phyloP scores from a whole-genome alignment of 2,113 vertebrate species.

The Tupaia chinensis region DNA sequence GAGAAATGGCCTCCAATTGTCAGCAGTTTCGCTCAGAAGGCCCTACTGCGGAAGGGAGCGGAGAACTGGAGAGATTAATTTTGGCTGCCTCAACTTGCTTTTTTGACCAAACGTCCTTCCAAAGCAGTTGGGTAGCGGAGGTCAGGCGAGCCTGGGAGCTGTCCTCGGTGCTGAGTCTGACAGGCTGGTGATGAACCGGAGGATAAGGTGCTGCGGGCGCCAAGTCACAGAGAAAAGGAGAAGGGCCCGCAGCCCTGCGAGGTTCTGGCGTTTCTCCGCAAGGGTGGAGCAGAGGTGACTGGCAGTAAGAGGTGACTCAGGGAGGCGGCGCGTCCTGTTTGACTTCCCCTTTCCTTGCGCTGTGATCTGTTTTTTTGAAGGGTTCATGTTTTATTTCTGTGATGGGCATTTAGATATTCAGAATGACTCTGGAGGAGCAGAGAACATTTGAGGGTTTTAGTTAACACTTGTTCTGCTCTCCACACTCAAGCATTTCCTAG shows the following conservation, averaged over 20 bases:
- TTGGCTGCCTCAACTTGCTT: neutral
- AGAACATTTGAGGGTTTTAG: neutral
- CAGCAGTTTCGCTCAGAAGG: neutral
- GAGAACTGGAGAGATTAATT: neutral
- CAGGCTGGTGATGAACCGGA: accelerated
- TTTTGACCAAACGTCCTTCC: neutral
- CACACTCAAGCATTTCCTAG: neutral
- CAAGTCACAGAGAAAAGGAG: neutral
- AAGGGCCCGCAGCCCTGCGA: neutral
- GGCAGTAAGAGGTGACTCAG: neutral
- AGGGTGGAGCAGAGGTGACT: neutral
- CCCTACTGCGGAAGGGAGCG: neutral
- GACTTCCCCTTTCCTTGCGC: neutral
- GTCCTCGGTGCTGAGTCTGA: conserved; percentile 17
- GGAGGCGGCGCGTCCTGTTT: neutral
- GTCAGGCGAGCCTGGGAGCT: neutral
- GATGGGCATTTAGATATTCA: neutral
- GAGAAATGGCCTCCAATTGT: neutral
- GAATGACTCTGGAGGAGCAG: neutral
- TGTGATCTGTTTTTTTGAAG: neutral
- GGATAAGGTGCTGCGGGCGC: too few relatives aligned
- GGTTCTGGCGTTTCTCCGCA: neutral
- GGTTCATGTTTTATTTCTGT: neutral
- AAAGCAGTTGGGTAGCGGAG: neutral
- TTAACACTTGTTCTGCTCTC: neutral